Base-by-base conservation (phyloP, 64 coral and sea anemone species). In the Pachyseris speciosa region DNA sequence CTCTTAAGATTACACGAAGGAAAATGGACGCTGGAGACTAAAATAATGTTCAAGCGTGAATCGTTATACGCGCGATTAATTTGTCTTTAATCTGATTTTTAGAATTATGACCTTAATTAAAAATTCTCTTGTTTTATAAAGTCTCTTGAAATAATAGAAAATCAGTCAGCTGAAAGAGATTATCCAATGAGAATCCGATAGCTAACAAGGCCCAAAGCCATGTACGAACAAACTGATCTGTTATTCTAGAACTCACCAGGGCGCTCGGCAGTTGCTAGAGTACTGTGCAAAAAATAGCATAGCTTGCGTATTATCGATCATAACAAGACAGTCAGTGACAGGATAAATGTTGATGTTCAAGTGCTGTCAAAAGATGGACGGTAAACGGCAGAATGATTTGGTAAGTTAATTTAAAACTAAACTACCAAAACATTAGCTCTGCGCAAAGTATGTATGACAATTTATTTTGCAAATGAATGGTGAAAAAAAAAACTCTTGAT, bases 151-250 rank as follows among this genome's bases (percentile, higher is more conserved):
- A 74, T 74, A 74, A 74, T 47, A 28, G 38, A 74, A 38, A 74
- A 74, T 45, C 70, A 74, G 36, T 9, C 39, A 74, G 38, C 70
- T 24, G 70, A 74, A 74, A 74, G 7, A 67, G 2, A 45, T 74
- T 44, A 74, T 74, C 70, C 70, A 74, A 44, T 74, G 38, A 74
- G 70, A 9, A 3, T 17, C 39, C 26, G 24, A 22, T 1, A 8
- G 7, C 13, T 7, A 74, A 44, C 70, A 74, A 74, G 40, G n/a
- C 39, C 22, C 22, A 24, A 28, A 28, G 39, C 20, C 70, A 44
- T 44, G 22, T 44, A 40, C 0, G 70, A 74, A 57, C 40, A 39
- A 16, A 34, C n/a, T 64, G 26, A 67, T 67, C 26, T 44, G 12
- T 74, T 37, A 74, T 74, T 74, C 70, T 74, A 74, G 70, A 74